These are phyloP conservation scores for Dendropsophus ebraccatus DNA, from an alignment of 2,113 vertebrate species.

Conservation along the genomic window DNA sequence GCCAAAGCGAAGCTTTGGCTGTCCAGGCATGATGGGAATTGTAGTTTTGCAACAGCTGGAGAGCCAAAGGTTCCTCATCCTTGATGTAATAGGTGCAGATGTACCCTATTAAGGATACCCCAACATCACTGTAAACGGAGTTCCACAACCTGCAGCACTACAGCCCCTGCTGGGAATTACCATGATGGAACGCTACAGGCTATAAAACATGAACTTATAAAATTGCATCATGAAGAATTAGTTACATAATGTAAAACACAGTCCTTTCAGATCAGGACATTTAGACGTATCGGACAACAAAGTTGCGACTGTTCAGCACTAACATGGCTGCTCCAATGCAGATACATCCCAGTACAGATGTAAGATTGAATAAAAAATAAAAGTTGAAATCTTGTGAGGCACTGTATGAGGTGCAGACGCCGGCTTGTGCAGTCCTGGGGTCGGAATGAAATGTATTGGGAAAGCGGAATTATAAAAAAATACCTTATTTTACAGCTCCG, in stretches of 20 bases:
- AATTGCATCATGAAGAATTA: too few relatives aligned
- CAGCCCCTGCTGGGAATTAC: too few relatives aligned
- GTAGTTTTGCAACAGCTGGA: too few relatives aligned
- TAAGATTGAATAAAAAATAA: not conserved
- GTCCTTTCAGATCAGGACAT: not conserved
- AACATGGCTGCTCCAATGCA: not conserved
- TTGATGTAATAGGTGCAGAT: too few relatives aligned
- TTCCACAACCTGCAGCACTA: too few relatives aligned
- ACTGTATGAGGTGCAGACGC: not conserved
- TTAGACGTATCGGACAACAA: not conserved
- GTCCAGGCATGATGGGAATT: too few relatives aligned
- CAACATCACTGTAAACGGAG: too few relatives aligned
- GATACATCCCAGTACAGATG: not conserved
- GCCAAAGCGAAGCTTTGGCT: too few relatives aligned
- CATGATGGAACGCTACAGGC: too few relatives aligned
- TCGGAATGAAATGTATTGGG: not conserved
- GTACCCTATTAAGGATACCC: too few relatives aligned
- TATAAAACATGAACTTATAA: too few relatives aligned
- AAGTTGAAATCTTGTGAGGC: not conserved
- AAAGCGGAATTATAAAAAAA: constrained; percentile 23
- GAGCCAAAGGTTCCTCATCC: too few relatives aligned
- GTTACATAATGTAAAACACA: not conserved
- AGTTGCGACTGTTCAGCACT: not conserved
- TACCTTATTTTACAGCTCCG: not conserved
- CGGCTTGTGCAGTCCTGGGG: not conserved